phyloP scores from a whole-genome alignment of 2,797 vertebrate genomes.

The Nyctibius grandis region DNA sequence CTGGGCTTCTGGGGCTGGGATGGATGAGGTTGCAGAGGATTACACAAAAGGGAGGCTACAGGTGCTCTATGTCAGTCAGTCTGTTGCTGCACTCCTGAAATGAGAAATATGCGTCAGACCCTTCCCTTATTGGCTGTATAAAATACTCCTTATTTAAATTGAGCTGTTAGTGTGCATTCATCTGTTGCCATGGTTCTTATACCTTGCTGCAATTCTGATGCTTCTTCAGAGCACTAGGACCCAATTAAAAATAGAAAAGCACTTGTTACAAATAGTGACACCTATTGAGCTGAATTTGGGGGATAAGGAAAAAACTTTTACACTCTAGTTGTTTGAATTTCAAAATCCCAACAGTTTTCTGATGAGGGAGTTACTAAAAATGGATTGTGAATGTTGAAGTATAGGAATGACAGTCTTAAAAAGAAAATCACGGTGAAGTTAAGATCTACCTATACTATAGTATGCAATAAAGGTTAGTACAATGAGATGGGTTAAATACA shows the following conservation, averaged over 20 bases:
- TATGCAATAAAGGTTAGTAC: neutral
- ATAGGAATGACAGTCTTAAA: neutral
- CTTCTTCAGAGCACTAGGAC: neutral
- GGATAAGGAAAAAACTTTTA: neutral
- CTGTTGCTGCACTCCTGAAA: neutral
- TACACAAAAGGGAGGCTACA: neutral
- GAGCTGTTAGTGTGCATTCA: neutral
- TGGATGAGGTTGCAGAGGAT: neutral
- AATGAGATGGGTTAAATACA: neutral
- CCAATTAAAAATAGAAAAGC: neutral
- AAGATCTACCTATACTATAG: neutral
- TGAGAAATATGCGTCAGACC: neutral
- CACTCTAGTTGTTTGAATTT: neutral
- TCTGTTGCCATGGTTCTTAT: neutral
- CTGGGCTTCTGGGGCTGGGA: neutral
- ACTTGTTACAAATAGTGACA: neutral
- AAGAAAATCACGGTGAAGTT: neutral
- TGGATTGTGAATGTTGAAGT: neutral
- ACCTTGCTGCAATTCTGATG: neutral
- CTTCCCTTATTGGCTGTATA: neutral
- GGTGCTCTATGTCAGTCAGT: too few species aligned
- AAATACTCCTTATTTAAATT: neutral
- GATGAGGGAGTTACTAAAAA: neutral
- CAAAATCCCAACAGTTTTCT: neutral
- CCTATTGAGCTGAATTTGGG: neutral